phyloP scores from a whole-genome alignment of 1,140 invertebrate species.

The Drosophila ananassae region DNA sequence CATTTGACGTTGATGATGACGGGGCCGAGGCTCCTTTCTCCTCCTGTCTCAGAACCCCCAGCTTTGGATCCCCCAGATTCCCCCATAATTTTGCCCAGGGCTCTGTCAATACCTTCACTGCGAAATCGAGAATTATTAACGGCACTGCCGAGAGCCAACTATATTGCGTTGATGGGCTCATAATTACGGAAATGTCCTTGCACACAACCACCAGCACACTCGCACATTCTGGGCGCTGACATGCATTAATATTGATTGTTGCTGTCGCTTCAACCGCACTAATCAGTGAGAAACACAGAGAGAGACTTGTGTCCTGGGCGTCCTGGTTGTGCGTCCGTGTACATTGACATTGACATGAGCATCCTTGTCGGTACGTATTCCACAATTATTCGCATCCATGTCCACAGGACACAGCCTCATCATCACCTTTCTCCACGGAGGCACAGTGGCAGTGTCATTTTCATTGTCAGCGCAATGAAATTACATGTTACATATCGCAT shows the following conservation, averaged over 20 bases:
- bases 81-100: neutral
- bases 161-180: constrained; percentile 42
- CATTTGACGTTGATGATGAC: constrained; percentile 25
- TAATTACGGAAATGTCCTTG: constrained; percentile 49
- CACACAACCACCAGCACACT: constrained; percentile 11
- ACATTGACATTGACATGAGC: constrained; percentile 45
- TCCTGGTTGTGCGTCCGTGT: neutral
- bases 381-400: constrained; percentile 46
- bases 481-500: constrained; percentile 56
- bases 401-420: constrained; percentile 33
- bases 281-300: constrained; percentile 34
- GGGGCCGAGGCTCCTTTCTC: constrained; percentile 4
- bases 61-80: constrained; percentile 1
- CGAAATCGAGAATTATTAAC: constrained; percentile 41
- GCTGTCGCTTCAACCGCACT: constrained; percentile 52
- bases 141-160: constrained; percentile 25
- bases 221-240: constrained; percentile 38
- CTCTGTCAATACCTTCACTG: constrained; percentile 25
- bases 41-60: neutral
- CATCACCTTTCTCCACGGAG: constrained; percentile 7
- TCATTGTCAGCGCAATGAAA: constrained; percentile 45
- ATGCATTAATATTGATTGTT: constrained; percentile 58
- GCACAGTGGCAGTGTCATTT: constrained; percentile 34
- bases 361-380: constrained; percentile 10
- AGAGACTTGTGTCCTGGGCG: constrained; percentile 2